A percentile compares a stretch with the other conserved stretches of the same genome.
These are phyloP conservation scores for Sebastes vulpes DNA, from an alignment of 2,797 vertebrate genomes.

Conservation along the genomic window DNA sequence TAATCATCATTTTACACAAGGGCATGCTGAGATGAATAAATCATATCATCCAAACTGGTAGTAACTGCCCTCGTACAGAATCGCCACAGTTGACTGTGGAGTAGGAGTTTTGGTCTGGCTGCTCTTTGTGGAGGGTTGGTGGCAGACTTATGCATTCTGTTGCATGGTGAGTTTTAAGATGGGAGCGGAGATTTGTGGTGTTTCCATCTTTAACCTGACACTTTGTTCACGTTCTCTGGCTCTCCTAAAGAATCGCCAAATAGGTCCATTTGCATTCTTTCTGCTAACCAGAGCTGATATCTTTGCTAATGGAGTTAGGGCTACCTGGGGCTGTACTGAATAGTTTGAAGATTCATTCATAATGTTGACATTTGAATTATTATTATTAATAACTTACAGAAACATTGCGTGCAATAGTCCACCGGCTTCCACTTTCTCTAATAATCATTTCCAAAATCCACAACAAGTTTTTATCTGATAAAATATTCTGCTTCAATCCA, in stretches of 20 bases:
- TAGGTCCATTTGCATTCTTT: background rate
- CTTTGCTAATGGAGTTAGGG: background rate
- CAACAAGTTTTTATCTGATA: background rate
- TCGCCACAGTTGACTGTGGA: too few species aligned
- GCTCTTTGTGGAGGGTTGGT: too few species aligned
- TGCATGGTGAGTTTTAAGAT: too few species aligned
- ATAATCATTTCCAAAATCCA: background rate
- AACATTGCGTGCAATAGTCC: background rate
- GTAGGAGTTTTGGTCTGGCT: too few species aligned
- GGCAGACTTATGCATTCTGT: too few species aligned
- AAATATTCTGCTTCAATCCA: background rate
- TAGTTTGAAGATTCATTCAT: background rate
- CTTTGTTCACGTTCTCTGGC: too few species aligned
- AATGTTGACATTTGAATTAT: background rate
- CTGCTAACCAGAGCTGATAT: background rate
- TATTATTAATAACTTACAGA: background rate
- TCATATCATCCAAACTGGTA: too few species aligned
- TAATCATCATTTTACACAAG: too few species aligned
- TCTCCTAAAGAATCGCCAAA: background rate
- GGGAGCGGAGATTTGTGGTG: too few species aligned
- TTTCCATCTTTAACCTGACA: too few species aligned
- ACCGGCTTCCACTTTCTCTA: background rate
- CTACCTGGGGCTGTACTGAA: background rate
- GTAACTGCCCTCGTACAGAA: too few species aligned
- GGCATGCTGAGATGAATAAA: too few species aligned